phyloP scores from a whole-genome alignment of 2,797 vertebrate genomes.

The Melanogrammus aeglefinus region DNA sequence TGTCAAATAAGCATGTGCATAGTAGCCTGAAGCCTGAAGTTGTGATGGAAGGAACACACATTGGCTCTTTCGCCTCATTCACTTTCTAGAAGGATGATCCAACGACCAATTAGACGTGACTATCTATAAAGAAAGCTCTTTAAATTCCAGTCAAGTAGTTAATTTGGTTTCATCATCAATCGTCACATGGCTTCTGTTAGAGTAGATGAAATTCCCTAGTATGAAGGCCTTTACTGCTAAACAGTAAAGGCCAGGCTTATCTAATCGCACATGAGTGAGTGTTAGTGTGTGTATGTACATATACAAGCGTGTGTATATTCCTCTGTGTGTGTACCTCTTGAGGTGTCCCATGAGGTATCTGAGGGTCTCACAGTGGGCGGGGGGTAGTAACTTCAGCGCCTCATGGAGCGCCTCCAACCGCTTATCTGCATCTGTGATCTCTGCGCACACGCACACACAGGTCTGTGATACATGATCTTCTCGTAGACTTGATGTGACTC shows the following conservation, averaged over 20 bases:
- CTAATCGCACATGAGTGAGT: neutral
- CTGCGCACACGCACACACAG: conserved; percentile 59
- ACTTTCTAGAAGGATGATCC: too few species aligned
- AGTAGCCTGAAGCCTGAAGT: too few species aligned
- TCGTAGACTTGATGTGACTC: neutral
- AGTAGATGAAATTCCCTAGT: too few species aligned
- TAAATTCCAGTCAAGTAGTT: neutral
- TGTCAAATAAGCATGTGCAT: too few species aligned
- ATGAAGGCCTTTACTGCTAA: too few species aligned
- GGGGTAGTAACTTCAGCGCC: conserved; percentile 91
- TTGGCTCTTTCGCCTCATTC: too few species aligned
- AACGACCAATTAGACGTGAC: too few species aligned
- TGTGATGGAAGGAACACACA: too few species aligned
- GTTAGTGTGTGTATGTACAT: too few species aligned
- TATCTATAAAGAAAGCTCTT: neutral
- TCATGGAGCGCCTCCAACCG: conserved; percentile 92
- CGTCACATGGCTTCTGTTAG: too few species aligned
- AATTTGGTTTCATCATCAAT: neutral
- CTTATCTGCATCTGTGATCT: conserved; percentile 87
- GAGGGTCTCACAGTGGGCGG: conserved; percentile 94
- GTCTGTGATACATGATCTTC: too few species aligned
- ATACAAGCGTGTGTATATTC: too few species aligned
- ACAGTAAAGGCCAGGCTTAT: neutral
- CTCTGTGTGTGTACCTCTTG: conserved; percentile 78
- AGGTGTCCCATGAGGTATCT: conserved; percentile 97